Percentiles rank a stretch among this genome's conserved stretches.
Conservation (phyloP, 2,888 invertebrate genomes). For the Ormyrus rosae region DNA sequence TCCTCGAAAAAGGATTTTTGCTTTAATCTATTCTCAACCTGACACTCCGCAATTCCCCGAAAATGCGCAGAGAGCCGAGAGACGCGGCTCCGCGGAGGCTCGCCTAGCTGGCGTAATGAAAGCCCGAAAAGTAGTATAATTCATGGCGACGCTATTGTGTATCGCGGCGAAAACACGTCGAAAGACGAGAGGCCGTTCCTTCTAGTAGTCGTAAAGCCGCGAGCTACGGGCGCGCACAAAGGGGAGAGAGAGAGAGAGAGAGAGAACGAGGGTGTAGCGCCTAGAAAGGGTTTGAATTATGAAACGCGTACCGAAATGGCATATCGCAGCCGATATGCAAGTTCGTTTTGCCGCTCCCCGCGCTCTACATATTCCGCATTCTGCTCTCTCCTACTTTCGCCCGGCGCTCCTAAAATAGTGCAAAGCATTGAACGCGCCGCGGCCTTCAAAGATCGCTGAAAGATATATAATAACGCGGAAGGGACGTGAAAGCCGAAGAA, state of each 20-base stretch:
- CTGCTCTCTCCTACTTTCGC: conserved; percentile 33
- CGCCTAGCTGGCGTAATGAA: background rate
- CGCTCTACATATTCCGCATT: conserved; percentile 44
- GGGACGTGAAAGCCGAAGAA: conserved; percentile 31
- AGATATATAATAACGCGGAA: conserved; percentile 43
- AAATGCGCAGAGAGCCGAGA: no score
- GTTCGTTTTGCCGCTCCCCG: conserved; percentile 25
- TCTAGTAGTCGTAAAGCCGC: conserved; percentile 28
- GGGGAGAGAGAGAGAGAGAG: no score
- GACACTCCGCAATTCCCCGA: no score
- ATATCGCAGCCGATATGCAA: conserved; percentile 51
- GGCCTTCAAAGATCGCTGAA: conserved; percentile 52
- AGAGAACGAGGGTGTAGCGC: conserved; percentile 22
- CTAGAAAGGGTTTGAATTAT: conserved; percentile 73
- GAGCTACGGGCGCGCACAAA: background rate
- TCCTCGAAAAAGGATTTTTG: no score
- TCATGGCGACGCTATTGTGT: conserved; percentile 32
- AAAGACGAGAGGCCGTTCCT: conserved; percentile 30
- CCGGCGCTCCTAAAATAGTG: conserved; percentile 47
- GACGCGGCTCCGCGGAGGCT: no score
- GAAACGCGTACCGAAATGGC: conserved; percentile 64
- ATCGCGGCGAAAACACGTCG: conserved; percentile 52
- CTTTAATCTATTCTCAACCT: no score
- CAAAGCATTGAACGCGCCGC: conserved; percentile 38
- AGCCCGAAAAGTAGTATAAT: conserved; percentile 34